phyloP scores from a whole-genome alignment of 2,113 vertebrate genomes.

The Balaeniceps rex region DNA sequence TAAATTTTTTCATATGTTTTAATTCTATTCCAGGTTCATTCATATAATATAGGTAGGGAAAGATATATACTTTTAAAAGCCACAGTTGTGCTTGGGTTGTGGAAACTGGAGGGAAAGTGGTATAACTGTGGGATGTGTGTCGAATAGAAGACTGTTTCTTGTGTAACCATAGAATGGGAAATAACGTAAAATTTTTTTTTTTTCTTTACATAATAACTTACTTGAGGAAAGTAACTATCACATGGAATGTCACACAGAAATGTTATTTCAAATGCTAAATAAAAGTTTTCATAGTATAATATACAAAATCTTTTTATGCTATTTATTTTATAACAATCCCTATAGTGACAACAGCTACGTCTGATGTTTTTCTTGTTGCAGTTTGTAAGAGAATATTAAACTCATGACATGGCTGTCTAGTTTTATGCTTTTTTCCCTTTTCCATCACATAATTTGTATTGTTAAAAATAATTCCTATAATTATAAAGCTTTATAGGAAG shows the following conservation, averaged over 20 bases:
- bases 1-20: neutral
- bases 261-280: neutral
- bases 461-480: neutral
- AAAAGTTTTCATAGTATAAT: neutral
- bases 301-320: neutral
- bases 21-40: neutral
- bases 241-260: neutral
- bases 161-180: neutral
- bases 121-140: neutral
- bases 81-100: neutral
- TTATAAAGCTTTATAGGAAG: neutral
- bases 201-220: neutral
- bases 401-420: neutral
- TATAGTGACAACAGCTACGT: neutral
- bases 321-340: neutral
- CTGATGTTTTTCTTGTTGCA: neutral
- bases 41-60: neutral
- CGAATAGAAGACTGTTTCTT: neutral
- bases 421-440: neutral
- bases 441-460: neutral
- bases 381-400: neutral
- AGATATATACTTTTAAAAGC: neutral
- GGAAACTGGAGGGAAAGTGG: neutral
- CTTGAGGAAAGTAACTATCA: neutral
- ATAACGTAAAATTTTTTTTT: neutral